Evolutionary conservation across 2,113 vertebrate genomes (phyloP).

Genomic region (Leucopsar rothschildi): DNA sequence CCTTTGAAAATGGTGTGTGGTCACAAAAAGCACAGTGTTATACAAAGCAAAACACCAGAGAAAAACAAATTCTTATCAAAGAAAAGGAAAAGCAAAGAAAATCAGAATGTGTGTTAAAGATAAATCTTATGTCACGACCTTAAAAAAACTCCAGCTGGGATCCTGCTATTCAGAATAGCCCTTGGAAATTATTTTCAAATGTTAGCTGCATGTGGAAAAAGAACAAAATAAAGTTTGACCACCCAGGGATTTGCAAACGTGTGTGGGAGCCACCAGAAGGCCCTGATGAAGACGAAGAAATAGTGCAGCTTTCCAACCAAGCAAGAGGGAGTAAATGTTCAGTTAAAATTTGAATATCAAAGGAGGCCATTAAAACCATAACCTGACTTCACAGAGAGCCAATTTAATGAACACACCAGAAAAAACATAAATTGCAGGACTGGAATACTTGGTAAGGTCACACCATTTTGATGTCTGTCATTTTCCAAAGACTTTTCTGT

Average conservation of each 20-base stretch:
- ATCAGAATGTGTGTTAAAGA: constrained; percentile 33
- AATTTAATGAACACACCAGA: not conserved
- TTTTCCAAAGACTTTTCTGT: not conserved
- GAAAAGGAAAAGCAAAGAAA: constrained; percentile 39
- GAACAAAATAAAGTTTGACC: constrained; percentile 3
- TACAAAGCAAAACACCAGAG: not conserved
- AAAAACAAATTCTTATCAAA: constrained; percentile 16
- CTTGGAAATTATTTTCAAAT: constrained; percentile 44
- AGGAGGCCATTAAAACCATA: constrained; percentile 1
- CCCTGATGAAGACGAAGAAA: not conserved
- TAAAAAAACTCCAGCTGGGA: constrained; percentile 18
- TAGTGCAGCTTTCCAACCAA: not conserved
- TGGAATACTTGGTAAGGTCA: not conserved
- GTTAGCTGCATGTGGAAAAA: not conserved
- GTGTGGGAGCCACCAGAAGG: not conserved
- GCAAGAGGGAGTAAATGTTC: not conserved
- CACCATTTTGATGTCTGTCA: not conserved
- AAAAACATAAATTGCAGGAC: not conserved
- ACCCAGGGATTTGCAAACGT: not conserved
- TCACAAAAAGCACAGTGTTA: not conserved
- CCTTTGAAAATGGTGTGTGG: not conserved
- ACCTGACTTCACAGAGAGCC: constrained; percentile 6
- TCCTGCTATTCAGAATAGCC: not conserved
- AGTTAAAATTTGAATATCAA: constrained; percentile 50
- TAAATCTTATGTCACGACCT: not conserved